Evolutionary conservation across 2,888 invertebrate species (phyloP).

Genomic region (Ditula angustiorana): DNA sequence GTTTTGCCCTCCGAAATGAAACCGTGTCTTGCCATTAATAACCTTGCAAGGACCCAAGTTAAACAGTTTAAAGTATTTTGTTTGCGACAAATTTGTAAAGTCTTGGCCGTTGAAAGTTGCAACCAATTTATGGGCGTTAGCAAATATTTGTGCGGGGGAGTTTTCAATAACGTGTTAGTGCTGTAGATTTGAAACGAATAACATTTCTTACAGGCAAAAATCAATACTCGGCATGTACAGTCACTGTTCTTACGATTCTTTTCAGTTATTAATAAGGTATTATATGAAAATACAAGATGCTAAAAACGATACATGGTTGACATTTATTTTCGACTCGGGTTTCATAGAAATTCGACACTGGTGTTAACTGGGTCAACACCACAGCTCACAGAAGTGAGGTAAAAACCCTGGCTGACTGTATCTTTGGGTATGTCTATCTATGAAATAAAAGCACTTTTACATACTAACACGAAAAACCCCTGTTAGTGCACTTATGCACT

Average conservation of each 20-base stretch:
- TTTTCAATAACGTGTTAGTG: conserved; percentile 28
- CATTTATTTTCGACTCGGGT: no score
- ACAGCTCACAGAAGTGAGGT: no score
- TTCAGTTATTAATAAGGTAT: no score
- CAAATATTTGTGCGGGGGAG: conserved; percentile 46
- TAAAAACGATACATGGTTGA: no score
- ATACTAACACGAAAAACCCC: no score
- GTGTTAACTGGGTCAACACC: no score
- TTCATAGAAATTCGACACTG: no score
- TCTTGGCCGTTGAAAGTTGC: conserved; percentile 53
- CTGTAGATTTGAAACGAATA: background rate
- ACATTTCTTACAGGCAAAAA: background rate
- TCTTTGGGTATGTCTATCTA: no score
- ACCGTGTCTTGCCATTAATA: conserved; percentile 70
- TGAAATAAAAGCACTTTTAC: no score
- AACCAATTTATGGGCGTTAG: conserved; percentile 49
- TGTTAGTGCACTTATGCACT: no score
- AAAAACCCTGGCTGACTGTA: no score
- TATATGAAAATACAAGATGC: no score
- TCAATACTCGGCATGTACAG: background rate
- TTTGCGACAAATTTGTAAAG: conserved; percentile 59
- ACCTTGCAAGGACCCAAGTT: conserved; percentile 63
- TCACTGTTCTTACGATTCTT: background rate
- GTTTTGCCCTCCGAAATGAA: conserved; percentile 69
- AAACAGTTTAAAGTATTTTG: conserved; percentile 52